Conservation (phyloP, 2,888 invertebrate species). For the Mimas tiliae region DNA sequence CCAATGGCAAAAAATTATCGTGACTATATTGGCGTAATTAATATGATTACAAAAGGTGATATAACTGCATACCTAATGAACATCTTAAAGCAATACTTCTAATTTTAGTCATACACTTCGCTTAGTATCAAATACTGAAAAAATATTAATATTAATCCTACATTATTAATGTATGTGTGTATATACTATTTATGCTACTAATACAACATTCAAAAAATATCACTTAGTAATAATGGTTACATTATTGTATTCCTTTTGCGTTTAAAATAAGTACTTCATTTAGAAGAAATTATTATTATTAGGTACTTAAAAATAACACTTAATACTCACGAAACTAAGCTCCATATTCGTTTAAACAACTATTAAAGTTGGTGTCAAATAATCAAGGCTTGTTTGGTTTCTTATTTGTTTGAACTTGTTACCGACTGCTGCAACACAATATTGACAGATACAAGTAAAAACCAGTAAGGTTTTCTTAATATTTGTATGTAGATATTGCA, state of each 20-base stretch:
- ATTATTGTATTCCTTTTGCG: neutral
- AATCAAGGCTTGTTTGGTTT: neutral
- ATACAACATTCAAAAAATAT: slow-evolving; percentile 26
- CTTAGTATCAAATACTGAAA: slow-evolving; percentile 12
- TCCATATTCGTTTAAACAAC: neutral
- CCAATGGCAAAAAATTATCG: too few relatives aligned
- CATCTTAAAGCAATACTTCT: neutral
- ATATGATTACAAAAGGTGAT: neutral
- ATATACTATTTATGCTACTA: slow-evolving; percentile 18
- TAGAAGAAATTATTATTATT: neutral
- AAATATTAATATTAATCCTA: neutral
- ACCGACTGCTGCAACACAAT: slow-evolving; percentile 1
- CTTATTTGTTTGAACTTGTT: neutral
- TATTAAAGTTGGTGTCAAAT: slow-evolving; percentile 1
- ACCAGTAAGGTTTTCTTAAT: too few relatives aligned
- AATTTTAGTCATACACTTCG: neutral
- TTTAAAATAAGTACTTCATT: neutral
- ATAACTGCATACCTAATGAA: neutral
- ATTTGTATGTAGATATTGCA: too few relatives aligned
- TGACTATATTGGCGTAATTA: neutral
- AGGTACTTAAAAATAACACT: slow-evolving; percentile 3
- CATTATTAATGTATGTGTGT: neutral
- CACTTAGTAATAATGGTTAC: neutral
- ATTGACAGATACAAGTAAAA: neutral
- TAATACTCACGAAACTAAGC: slow-evolving; percentile 9